Conservation (phyloP, 2,797 vertebrate species). For the Lycodopsis pacificus region DNA sequence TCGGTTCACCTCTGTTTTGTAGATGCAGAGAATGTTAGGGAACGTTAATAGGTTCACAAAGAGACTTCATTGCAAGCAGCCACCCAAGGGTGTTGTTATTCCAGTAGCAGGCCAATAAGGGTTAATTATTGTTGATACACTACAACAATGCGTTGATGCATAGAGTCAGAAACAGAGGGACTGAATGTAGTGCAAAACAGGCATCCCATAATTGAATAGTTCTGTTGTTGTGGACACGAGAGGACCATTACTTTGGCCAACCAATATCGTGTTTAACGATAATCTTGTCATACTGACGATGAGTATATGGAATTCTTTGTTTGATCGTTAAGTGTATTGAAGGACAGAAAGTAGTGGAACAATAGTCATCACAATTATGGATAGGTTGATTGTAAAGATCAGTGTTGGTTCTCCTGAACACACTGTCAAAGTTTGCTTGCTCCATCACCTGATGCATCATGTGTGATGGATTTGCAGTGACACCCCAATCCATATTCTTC, state of each 20-base stretch:
- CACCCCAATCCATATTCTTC: not conserved
- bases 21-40: not conserved
- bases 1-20: not conserved
- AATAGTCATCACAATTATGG: not conserved
- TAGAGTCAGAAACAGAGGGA: not conserved
- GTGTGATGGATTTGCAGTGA: constrained; percentile 1
- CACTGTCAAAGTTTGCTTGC: not conserved
- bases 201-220: not conserved
- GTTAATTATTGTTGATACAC: not conserved
- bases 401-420: not conserved
- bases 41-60: not conserved
- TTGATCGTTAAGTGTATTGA: not conserved
- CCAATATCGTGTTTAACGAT: too few species aligned
- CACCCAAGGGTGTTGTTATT: not conserved
- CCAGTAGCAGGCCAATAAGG: not conserved
- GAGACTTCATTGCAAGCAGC: not conserved
- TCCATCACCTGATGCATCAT: not conserved
- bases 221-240: not conserved
- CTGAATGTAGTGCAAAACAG: not conserved
- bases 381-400: not conserved
- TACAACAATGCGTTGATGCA: not conserved
- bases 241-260: too few species aligned
- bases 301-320: too few species aligned
- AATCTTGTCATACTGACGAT: too few species aligned
- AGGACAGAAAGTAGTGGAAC: not conserved